Evolutionary conservation across 2,888 invertebrate species (phyloP).

Genomic region (Tryphoninae sp.): DNA sequence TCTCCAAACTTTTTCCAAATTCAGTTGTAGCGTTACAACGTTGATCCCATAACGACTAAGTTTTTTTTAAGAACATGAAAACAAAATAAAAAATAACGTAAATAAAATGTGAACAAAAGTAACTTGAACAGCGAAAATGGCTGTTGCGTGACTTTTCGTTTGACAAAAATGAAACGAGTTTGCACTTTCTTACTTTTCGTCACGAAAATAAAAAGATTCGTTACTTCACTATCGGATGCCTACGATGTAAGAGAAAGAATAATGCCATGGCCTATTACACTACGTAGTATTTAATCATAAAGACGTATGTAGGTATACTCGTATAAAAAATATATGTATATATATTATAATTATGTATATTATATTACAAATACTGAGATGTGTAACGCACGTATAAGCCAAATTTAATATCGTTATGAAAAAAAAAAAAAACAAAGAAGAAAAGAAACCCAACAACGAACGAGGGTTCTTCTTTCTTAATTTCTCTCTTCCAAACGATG

Average conservation of each 20-base stretch:
- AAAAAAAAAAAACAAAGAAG: neutral
- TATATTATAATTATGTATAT: conserved; percentile 49
- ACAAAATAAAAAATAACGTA: neutral
- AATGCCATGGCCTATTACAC: conserved; percentile 76
- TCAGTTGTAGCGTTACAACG: neutral
- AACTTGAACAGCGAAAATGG: neutral
- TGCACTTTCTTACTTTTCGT: conserved; percentile 26
- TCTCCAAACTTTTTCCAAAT: conserved; percentile 6
- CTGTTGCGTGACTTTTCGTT: conserved; percentile 4
- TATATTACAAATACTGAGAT: conserved; percentile 42
- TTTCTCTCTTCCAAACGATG: neutral
- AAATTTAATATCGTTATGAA: conserved; percentile 42
- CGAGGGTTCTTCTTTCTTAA: neutral
- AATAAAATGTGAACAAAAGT: neutral
- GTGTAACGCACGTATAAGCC: conserved; percentile 58
- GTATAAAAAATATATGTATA: conserved; percentile 41
- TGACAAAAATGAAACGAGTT: conserved; percentile 23
- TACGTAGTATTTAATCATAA: conserved; percentile 72
- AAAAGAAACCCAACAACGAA: neutral
- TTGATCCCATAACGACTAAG: neutral
- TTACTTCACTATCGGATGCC: conserved; percentile 66
- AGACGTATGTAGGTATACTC: conserved; percentile 61
- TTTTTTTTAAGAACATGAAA: neutral
- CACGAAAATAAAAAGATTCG: neutral
- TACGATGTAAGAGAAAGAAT: conserved; percentile 69